Evolutionary conservation across 1,140 invertebrate species (phyloP), one percentile per base, ranked within the genome.

Genomic region (Radopholus similis): DNA sequence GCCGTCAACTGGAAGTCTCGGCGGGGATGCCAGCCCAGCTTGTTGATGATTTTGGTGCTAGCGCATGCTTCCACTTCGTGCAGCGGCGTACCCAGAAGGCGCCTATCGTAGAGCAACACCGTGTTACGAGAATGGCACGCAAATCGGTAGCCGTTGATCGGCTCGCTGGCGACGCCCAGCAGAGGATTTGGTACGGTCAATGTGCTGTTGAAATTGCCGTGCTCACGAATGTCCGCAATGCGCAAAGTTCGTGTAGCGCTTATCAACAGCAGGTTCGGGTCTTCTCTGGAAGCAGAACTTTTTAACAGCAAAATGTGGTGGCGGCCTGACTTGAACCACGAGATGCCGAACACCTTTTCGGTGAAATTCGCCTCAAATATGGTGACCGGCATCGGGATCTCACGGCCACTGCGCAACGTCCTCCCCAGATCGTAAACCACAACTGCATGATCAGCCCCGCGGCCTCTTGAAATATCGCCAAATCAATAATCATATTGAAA

Each of bases 321-420:
- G 2, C 15, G 23, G 62, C 37, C 64, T 26, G n/a, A 68, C 66
- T 56, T 54, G 38, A 68, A 47, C 66, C 66, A 68, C 51, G 38
- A 68, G 28, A 67, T 34, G 30, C 59, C 42, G 40, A 37, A 30
- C 38, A 68, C 42, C 53, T 68, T 68, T 53, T 68, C 66, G 9
- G 66, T 23, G 30, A 68, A 55, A 69, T 67, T 68, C 35, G 55
- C 40, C 37, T 68, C 66, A 26, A 68, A 68, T 65, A 67, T 38
- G 18, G 59, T 18, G 32, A 62, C 26, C 18, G 32, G 21, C 35
- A 21, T 47, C 42, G 64, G 23, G 18, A 42, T n/a, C 28, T 42
- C 15, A 9, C 47, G 64, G 5, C 35, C 40, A 42, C 40, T 56
- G 64, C 23, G 37, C 35, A 54, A 47, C 51, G 49, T 15, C 30